Conservation (phyloP, 64 coral and sea anemone genomes). For the Stylophora pistillata region DNA sequence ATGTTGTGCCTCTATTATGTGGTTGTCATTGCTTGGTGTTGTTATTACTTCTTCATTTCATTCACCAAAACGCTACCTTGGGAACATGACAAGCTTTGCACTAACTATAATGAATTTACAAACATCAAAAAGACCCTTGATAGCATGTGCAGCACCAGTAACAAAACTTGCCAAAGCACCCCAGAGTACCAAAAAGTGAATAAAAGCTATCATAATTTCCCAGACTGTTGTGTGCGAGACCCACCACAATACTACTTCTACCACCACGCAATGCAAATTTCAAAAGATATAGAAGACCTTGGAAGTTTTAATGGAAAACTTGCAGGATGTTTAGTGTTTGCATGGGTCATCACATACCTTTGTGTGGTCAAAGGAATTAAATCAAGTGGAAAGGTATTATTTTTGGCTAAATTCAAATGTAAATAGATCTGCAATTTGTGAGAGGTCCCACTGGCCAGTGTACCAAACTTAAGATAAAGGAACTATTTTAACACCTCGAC, state of each 20-base stretch:
- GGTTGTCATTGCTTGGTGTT: constrained; percentile 93
- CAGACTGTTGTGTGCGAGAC: constrained; percentile 94
- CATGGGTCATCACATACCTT: constrained; percentile 96
- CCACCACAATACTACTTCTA: constrained; percentile 97
- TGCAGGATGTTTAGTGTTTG: constrained; percentile 89
- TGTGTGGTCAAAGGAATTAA: constrained; percentile 99
- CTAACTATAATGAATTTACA: constrained; percentile 50
- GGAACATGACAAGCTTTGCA: constrained; percentile 60
- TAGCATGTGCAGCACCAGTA: background rate
- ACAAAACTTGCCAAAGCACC: constrained; percentile 21
- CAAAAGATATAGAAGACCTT: constrained; percentile 77
- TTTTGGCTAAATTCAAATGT: background rate
- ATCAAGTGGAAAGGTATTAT: constrained; percentile 96
- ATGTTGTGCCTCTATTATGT: constrained; percentile 95
- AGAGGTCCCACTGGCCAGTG: too few species aligned
- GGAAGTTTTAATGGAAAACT: constrained; percentile 92
- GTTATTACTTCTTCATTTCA: constrained; percentile 96
- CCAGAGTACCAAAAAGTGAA: constrained; percentile 10
- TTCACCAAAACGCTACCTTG: constrained; percentile 80
- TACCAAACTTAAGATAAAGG: too few species aligned
- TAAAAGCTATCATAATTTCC: constrained; percentile 16
- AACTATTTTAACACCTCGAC: too few species aligned
- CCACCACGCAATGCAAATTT: constrained; percentile 89
- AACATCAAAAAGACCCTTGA: background rate
- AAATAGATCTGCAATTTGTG: too few species aligned